Conservation (phyloP, 2,888 invertebrate genomes). For the Cheilosia soror region DNA sequence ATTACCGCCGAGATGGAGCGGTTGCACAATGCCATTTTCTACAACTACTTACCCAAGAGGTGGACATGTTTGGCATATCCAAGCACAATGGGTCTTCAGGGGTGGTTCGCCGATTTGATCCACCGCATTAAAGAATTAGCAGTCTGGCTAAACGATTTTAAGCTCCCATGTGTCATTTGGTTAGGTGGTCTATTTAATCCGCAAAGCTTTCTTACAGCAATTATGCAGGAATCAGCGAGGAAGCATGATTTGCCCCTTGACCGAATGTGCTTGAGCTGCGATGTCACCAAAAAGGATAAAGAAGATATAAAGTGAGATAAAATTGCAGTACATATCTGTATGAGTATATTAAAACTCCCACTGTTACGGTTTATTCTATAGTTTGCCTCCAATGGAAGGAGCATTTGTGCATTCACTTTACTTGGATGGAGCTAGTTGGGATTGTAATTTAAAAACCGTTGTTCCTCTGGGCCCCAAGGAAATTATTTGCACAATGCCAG, state of each 20-base stretch:
- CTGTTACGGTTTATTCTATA: constrained; percentile 78
- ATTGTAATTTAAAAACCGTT: constrained; percentile 90
- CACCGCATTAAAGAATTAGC: constrained; percentile 92
- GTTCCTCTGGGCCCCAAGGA: constrained; percentile 95
- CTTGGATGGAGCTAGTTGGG: constrained; percentile 98
- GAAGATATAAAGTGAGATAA: constrained; percentile 91
- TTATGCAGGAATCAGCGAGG: constrained; percentile 98
- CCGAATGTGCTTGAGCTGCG: constrained; percentile 97
- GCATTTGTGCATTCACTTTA: constrained; percentile 95
- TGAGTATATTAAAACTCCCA: not conserved
- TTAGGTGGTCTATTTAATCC: constrained; percentile 98
- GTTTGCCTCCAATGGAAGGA: constrained; percentile 94
- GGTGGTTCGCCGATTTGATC: constrained; percentile 95
- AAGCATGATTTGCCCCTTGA: constrained; percentile 98
- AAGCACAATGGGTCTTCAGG: constrained; percentile 91
- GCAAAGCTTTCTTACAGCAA: constrained; percentile 97
- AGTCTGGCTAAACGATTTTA: constrained; percentile 92
- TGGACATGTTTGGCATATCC: constrained; percentile 96
- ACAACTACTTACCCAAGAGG: constrained; percentile 92
- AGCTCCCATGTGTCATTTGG: constrained; percentile 96
- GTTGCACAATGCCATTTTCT: constrained; percentile 92
- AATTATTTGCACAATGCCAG: constrained; percentile 95
- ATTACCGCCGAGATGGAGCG: constrained; percentile 98
- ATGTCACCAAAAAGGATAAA: constrained; percentile 95
- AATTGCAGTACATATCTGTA: not conserved